phyloP scores from a whole-genome alignment of 2,888 invertebrate genomes.

The Drosophila greeni region DNA sequence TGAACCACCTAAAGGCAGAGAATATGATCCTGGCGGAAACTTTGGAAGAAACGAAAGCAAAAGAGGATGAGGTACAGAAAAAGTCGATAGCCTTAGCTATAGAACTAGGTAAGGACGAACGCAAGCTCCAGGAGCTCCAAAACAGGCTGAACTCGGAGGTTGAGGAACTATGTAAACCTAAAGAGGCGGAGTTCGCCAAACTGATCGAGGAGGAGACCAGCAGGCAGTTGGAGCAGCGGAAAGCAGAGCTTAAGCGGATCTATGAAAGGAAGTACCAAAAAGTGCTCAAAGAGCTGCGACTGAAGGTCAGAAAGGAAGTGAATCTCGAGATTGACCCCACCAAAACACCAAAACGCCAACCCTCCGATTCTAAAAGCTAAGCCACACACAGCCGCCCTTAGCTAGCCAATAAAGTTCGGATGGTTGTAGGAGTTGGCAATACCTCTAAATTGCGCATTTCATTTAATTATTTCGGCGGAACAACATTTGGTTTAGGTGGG shows the following conservation, averaged over 20 bases:
- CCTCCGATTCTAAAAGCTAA: too few relatives aligned
- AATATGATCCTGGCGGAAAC: not conserved
- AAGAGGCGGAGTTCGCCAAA: not conserved
- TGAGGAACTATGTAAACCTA: not conserved
- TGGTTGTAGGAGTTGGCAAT: not conserved
- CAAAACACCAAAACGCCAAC: too few relatives aligned
- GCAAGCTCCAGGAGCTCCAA: not conserved
- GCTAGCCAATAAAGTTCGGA: not conserved
- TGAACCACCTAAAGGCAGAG: not conserved
- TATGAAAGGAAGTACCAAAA: not conserved
- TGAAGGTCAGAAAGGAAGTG: not conserved
- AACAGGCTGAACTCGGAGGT: not conserved
- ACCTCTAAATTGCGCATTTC: not conserved
- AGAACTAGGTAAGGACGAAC: too few relatives aligned
- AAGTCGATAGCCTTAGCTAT: fast-evolving
- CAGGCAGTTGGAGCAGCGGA: not conserved
- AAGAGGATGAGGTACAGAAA: too few relatives aligned
- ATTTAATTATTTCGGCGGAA: not conserved
- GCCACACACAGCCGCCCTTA: not conserved
- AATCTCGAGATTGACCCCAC: too few relatives aligned
- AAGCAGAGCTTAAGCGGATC: fast-evolving
- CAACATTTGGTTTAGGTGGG: not conserved
- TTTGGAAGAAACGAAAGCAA: too few relatives aligned
- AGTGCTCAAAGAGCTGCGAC: not conserved
- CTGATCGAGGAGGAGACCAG: not conserved